Evolutionary conservation across 1,140 invertebrate genomes (phyloP).

Genomic region (Triops longicaudatus): DNA sequence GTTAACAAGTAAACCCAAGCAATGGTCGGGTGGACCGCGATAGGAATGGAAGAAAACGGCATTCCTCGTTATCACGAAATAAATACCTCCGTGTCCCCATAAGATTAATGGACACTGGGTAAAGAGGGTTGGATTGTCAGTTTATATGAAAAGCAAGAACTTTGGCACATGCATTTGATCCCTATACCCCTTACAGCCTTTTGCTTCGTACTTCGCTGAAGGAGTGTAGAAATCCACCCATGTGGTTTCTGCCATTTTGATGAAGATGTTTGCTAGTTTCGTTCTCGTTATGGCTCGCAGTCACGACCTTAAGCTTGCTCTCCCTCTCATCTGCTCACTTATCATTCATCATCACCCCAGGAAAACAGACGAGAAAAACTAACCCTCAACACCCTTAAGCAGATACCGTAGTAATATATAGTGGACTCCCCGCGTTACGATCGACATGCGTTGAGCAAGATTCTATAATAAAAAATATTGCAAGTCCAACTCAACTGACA

Average conservation of each 20-base stretch:
- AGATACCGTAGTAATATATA: no score
- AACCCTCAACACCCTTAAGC: no score
- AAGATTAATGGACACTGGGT: background rate
- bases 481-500: no score
- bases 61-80: background rate
- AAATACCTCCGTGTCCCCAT: background rate
- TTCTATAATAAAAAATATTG: no score
- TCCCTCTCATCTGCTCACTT: background rate
- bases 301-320: background rate
- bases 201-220: no score
- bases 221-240: no score
- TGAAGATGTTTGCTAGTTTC: conserved; percentile 2
- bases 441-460: no score
- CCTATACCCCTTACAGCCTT: background rate
- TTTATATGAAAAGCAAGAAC: background rate
- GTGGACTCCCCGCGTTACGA: no score
- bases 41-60: background rate
- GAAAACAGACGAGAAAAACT: no score
- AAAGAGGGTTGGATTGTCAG: background rate
- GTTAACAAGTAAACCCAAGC: background rate
- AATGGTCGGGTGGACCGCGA: background rate
- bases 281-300: no score
- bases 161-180: background rate
- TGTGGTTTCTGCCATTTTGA: background rate
- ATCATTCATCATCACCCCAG: background rate